Evolutionary conservation across 2,797 vertebrate genomes (phyloP).

Genomic region (Artibeus jamaicensis): DNA sequence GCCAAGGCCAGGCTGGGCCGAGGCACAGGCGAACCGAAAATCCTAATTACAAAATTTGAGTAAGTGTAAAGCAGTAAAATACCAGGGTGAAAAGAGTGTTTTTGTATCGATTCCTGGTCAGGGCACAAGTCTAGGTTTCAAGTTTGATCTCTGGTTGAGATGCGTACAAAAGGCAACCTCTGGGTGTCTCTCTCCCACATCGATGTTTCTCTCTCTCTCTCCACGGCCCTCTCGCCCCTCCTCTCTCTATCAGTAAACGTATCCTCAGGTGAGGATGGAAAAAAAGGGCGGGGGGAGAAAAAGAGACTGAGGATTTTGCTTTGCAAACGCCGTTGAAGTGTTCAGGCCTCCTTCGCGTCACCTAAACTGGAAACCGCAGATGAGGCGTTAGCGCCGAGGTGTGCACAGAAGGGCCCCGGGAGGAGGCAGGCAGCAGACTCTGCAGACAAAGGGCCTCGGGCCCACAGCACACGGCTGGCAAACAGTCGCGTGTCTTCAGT

Average conservation of each 20-base stretch:
- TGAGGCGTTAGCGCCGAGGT: background rate
- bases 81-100: background rate
- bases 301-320: background rate
- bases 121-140: background rate
- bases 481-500: background rate
- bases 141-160: too few species aligned
- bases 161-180: background rate
- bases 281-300: background rate
- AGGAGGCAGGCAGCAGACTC: background rate
- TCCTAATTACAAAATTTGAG: background rate
- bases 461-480: background rate
- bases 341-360: background rate
- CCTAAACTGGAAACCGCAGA: background rate
- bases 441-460: background rate
- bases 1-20: background rate
- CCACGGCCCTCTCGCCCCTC: background rate
- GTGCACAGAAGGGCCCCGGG: rapidly evolving
- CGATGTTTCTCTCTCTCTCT: background rate
- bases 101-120: background rate
- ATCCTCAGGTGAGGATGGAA: background rate
- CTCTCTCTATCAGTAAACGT: background rate
- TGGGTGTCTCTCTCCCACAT: background rate
- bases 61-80: background rate
- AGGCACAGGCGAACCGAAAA: background rate
- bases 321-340: background rate